phyloP scores from a whole-genome alignment of 2,113 vertebrate genomes.

The Daphoenositta chrysoptera region DNA sequence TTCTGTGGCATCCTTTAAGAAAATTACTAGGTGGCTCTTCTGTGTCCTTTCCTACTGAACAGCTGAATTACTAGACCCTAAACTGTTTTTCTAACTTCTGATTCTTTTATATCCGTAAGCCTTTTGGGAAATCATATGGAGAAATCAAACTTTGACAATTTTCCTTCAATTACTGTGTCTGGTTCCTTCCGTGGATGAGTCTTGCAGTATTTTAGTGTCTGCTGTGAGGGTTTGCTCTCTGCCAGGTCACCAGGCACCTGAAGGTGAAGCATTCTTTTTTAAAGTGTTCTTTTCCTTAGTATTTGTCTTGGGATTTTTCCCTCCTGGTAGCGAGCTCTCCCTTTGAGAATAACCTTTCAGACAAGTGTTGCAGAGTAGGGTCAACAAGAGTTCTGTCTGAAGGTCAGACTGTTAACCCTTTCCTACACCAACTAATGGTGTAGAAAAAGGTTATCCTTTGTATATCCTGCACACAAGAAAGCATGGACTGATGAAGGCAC shows the following conservation, averaged over 20 bases:
- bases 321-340: background rate
- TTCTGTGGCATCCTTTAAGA: background rate
- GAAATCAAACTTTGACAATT: background rate
- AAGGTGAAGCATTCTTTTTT: background rate
- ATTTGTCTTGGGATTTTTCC: background rate
- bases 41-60: background rate
- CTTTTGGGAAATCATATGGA: background rate
- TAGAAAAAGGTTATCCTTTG: background rate
- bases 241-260: background rate
- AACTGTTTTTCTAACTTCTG: background rate
- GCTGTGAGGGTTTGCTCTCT: background rate
- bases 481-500: background rate
- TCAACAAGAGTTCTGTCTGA: conserved; percentile 19
- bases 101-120: background rate
- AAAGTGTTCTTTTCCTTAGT: background rate
- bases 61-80: background rate
- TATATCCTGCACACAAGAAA: background rate
- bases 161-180: background rate
- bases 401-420: conserved; percentile 35
- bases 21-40: background rate
- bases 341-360: conserved; percentile 19
- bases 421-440: background rate
- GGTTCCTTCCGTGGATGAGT: background rate
- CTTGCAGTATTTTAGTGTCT: background rate
- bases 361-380: background rate